A percentile compares a stretch with the other conserved stretches of the same genome.
phyloP scores from a whole-genome alignment of 2,113 vertebrate genomes.

The Mastomys natalensis region DNA sequence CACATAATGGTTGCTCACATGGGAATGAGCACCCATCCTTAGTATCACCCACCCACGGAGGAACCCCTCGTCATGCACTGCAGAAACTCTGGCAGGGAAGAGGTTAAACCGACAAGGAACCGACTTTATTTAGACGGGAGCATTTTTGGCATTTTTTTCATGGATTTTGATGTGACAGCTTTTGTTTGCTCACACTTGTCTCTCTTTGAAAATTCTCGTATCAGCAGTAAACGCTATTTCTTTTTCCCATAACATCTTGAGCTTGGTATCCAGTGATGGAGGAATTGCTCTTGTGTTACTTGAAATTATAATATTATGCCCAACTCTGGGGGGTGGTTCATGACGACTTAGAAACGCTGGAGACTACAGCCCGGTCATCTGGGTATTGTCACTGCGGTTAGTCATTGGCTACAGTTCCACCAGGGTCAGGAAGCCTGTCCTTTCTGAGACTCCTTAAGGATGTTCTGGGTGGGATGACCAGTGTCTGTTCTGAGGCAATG shows the following conservation, averaged over 20 bases:
- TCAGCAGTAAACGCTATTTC: constrained; percentile 82
- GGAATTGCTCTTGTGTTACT: constrained; percentile 79
- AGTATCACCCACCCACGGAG: fast-evolving
- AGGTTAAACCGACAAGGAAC: constrained; percentile 80
- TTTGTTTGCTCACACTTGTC: constrained; percentile 87
- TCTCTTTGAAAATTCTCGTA: constrained; percentile 82
- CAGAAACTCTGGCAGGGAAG: constrained; percentile 40
- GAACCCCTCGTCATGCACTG: not conserved
- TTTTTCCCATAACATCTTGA: constrained; percentile 84
- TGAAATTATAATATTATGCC: constrained; percentile 74
- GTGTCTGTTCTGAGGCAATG: not conserved
- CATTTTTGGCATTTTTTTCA: constrained; percentile 79
- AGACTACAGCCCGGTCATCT: not conserved
- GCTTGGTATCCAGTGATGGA: constrained; percentile 79
- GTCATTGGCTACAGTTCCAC: not conserved
- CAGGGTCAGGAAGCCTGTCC: not conserved
- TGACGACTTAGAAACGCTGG: constrained; percentile 13
- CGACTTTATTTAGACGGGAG: constrained; percentile 80
- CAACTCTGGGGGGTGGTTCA: constrained; percentile 49
- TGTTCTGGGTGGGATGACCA: not conserved
- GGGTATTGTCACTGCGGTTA: not conserved
- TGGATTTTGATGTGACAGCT: constrained; percentile 84
- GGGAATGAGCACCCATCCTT: not conserved
- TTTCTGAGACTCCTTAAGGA: not conserved
- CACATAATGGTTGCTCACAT: fast-evolving